Percentiles rank a stretch among this genome's conserved stretches.
These are phyloP conservation scores for Phylloscopus trochiloides DNA, from an alignment of 2,113 vertebrate species.

Conservation along the genomic window DNA sequence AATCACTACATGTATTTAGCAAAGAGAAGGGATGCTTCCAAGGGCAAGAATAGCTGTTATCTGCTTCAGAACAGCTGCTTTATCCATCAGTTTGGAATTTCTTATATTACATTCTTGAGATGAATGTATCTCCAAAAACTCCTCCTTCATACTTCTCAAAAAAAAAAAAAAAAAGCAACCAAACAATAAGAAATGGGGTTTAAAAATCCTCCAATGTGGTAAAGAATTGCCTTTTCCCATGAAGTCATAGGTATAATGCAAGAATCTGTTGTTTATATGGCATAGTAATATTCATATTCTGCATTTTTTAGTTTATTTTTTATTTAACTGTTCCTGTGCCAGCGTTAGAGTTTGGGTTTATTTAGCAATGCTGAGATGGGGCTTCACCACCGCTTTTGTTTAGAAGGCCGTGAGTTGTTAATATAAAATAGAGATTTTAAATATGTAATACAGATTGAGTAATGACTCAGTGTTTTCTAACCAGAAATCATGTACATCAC, in stretches of 20 bases:
- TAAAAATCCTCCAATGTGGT: neutral
- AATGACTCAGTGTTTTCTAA: neutral
- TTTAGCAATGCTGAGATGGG: neutral
- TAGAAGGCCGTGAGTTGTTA: neutral
- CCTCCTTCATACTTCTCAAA: neutral
- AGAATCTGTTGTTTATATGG: neutral
- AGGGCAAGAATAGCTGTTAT: neutral
- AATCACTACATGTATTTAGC: neutral
- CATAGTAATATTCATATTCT: neutral
- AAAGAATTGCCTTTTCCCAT: neutral
- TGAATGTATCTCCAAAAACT: neutral
- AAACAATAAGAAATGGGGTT: neutral
- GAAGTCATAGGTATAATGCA: neutral
- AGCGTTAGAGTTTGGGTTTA: neutral
- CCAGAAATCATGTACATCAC: neutral
- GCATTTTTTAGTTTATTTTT: neutral
- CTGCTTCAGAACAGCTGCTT: neutral
- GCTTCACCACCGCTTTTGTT: neutral
- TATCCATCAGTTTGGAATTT: neutral
- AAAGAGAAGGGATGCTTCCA: neutral
- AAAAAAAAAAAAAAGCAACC: neutral
- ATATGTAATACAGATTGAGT: neutral
- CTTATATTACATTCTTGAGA: neutral
- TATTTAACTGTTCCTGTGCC: neutral
- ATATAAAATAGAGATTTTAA: neutral